Evolutionary conservation across 2,113 vertebrate species (phyloP).

Genomic region (Periophthalmus modestus): DNA sequence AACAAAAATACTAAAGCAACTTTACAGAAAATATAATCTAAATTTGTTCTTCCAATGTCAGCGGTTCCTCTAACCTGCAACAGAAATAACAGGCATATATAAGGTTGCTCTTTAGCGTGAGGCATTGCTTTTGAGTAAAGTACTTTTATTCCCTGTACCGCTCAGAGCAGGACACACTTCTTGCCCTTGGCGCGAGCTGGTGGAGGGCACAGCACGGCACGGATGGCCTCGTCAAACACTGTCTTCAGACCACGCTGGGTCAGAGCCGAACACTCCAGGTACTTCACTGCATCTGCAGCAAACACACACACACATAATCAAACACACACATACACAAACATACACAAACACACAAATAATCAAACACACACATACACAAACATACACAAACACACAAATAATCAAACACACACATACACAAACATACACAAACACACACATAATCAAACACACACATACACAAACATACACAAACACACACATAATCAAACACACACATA

Average conservation of each 20-base stretch:
- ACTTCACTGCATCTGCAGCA: slow-evolving; percentile 87
- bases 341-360: too few relatives aligned
- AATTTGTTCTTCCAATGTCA: background rate
- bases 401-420: too few relatives aligned
- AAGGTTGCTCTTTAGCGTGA: background rate
- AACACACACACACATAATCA: background rate
- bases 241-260: slow-evolving; percentile 64
- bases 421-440: too few relatives aligned
- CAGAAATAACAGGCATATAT: background rate
- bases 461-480: too few relatives aligned
- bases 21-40: slow-evolving; percentile 3
- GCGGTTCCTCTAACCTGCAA: background rate
- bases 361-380: background rate
- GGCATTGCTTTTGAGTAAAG: too few relatives aligned
- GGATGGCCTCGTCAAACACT: slow-evolving; percentile 93
- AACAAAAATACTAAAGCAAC: background rate
- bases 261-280: slow-evolving; percentile 90
- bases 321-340: too few relatives aligned
- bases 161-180: slow-evolving; percentile 80
- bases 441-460: too few relatives aligned
- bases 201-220: slow-evolving; percentile 88
- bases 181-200: slow-evolving; percentile 82
- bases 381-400: too few relatives aligned
- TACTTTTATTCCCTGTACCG: slow-evolving; percentile 48
- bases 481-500: too few relatives aligned